Evolutionary conservation across 1,140 invertebrate genomes (phyloP), one percentile per base, ranked within the genome.

Genomic region (Bombus impatiens): DNA sequence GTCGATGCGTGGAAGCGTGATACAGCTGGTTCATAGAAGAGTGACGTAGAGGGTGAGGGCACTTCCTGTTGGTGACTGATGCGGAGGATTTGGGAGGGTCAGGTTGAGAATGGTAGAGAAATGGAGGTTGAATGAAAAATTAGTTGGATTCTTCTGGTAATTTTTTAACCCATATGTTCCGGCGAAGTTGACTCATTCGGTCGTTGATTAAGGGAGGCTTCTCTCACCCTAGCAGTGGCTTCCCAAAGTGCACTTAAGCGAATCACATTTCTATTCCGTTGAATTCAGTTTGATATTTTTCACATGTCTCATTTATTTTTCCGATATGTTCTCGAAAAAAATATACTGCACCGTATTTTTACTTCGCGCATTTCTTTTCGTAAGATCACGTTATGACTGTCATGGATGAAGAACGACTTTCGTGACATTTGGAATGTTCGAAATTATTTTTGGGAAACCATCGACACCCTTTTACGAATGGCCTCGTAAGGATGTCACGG

Each of bases 391-490:
- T 53, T 53, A 32, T 28, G 47, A 15, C 3, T 28, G 35, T 67
- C 6, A 32, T 8, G 18, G 13, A 25, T 37, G 12, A 10, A 32
- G 1, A 12, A 10, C n/a, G 32, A n/a, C 62, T 32, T 79, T 15
- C 13, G 1, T 13, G 18, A 65, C 35, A 40, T 59, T 82, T 28
- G 59, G 47, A 76, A 15, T 57, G 78, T 81, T 32, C 18, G 42
- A 22, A 62, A 57, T 81, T 90, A 90, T 90, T 90, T 90, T 82
- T 78, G 72, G 84, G 74, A 77, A 72, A 68, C 8, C 32, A 42
- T 75, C n/a, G 78, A 68, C 88, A 84, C 74, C 74, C 47, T 75
- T 90, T 71, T 65, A 28, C 28, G 25, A 62, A 10, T 2, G 9
- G n/a, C 8, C 22, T 32, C 18, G 53, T 68, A 25, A 82, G 28